phyloP scores from a whole-genome alignment of 2,888 invertebrate species.

The Ceriagrion tenellum region DNA sequence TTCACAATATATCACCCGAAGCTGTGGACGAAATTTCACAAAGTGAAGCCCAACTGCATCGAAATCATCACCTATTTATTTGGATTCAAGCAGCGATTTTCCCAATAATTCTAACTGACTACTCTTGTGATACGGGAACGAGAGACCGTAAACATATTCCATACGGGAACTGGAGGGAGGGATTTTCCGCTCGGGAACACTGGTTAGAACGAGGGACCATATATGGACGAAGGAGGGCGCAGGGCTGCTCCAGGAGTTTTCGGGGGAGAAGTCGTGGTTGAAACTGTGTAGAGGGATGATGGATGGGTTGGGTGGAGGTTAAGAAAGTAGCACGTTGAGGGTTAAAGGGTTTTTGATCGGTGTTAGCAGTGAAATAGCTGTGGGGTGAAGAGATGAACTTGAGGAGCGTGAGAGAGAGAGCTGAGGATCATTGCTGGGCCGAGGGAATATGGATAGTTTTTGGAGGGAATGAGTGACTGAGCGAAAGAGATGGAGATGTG shows the following conservation, averaged over 20 bases:
- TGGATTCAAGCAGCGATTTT: too few relatives aligned
- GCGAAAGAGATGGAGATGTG: conserved; percentile 1
- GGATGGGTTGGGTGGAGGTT: neutral
- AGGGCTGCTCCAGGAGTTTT: neutral
- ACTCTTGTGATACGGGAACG: too few relatives aligned
- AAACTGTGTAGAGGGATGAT: neutral
- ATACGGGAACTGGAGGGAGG: too few relatives aligned
- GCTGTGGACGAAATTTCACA: too few relatives aligned
- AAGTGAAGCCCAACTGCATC: too few relatives aligned
- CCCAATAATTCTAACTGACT: too few relatives aligned
- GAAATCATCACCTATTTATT: too few relatives aligned
- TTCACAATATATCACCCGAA: too few relatives aligned
- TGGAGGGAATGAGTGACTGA: neutral
- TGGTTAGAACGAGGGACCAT: too few relatives aligned
- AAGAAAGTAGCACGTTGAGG: neutral
- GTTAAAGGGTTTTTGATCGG: conserved; percentile 30
- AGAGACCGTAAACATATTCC: too few relatives aligned
- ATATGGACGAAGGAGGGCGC: neutral
- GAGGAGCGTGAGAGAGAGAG: neutral
- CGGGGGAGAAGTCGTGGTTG: neutral
- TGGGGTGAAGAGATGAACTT: neutral
- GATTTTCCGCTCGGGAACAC: too few relatives aligned
- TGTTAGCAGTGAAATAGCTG: neutral
- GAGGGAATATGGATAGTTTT: neutral
- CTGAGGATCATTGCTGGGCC: neutral